Conservation (phyloP, 1,140 invertebrate genomes). For the Rhysida immarginata region DNA sequence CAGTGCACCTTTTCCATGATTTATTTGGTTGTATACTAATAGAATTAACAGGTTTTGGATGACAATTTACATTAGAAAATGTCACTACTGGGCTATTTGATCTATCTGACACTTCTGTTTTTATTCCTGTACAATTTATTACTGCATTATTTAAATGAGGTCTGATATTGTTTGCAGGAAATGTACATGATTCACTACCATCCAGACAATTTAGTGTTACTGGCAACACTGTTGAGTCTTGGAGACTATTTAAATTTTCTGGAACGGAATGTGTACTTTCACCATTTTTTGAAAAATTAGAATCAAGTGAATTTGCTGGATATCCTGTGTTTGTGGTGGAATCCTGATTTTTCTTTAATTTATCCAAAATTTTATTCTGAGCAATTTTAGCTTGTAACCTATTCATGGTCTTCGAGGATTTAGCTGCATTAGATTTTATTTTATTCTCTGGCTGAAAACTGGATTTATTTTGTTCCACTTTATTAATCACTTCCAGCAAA, state of each 20-base stretch:
- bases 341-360: slow-evolving; percentile 28
- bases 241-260: background rate
- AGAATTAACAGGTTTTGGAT: too few species aligned
- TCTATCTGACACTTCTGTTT: too few species aligned
- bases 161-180: too few species aligned
- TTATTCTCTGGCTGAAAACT: slow-evolving; percentile 16
- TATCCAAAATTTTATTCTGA: slow-evolving; percentile 35
- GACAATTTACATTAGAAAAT: too few species aligned
- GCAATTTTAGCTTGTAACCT: slow-evolving; percentile 36
- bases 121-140: too few species aligned
- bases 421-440: slow-evolving; percentile 17
- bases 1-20: too few species aligned
- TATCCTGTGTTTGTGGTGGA: background rate
- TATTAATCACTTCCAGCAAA: background rate
- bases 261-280: background rate
- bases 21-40: too few species aligned
- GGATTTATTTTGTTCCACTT: background rate
- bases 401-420: slow-evolving; percentile 34
- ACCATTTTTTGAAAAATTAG: background rate
- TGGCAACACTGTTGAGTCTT: too few species aligned
- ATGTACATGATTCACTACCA: too few species aligned
- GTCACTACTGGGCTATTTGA: too few species aligned
- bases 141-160: too few species aligned
- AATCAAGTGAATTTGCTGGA: background rate
- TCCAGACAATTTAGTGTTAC: too few species aligned